phyloP scores from a whole-genome alignment of 1,140 invertebrate genomes.

The Hylaeus volcanicus region DNA sequence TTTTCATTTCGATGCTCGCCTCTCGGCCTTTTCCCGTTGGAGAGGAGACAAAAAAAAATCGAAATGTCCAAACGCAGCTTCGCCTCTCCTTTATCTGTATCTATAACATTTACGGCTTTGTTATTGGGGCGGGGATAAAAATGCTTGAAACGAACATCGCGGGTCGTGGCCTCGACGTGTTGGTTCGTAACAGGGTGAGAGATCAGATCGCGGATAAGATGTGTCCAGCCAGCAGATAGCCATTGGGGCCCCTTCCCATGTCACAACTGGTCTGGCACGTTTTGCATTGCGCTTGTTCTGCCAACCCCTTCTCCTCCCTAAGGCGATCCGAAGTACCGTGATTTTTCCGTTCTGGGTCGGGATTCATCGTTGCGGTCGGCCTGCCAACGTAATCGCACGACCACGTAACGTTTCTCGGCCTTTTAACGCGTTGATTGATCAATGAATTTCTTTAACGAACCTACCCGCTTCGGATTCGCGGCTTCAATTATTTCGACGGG shows the following conservation, averaged over 20 bases:
- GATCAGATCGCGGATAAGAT: conserved; percentile 76
- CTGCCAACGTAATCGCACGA: conserved; percentile 13
- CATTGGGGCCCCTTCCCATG: conserved; percentile 65
- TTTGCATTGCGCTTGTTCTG: conserved; percentile 47
- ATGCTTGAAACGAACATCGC: conserved; percentile 58
- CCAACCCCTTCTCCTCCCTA: conserved; percentile 23
- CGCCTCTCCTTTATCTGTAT: conserved; percentile 39
- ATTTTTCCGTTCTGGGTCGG: conserved; percentile 28
- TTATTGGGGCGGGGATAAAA: conserved; percentile 56
- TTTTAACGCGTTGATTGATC: conserved; percentile 4
- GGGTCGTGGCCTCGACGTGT: conserved; percentile 65
- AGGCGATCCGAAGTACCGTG: conserved; percentile 21
- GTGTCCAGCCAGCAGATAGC: conserved; percentile 72
- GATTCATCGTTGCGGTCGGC: conserved; percentile 32
- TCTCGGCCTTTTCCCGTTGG: neutral
- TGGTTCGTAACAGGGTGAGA: conserved; percentile 71
- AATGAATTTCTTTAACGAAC: neutral
- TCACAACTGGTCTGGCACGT: conserved; percentile 63
- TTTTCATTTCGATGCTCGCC: neutral
- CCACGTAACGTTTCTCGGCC: neutral
- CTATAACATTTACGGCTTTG: conserved; percentile 42
- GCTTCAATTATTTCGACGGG: neutral
- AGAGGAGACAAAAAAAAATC: neutral
- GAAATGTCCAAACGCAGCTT: conserved; percentile 1
- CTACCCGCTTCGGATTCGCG: neutral